These are phyloP conservation scores for Anticlea derivata DNA, from an alignment of 2,888 invertebrate species.

Conservation along the genomic window DNA sequence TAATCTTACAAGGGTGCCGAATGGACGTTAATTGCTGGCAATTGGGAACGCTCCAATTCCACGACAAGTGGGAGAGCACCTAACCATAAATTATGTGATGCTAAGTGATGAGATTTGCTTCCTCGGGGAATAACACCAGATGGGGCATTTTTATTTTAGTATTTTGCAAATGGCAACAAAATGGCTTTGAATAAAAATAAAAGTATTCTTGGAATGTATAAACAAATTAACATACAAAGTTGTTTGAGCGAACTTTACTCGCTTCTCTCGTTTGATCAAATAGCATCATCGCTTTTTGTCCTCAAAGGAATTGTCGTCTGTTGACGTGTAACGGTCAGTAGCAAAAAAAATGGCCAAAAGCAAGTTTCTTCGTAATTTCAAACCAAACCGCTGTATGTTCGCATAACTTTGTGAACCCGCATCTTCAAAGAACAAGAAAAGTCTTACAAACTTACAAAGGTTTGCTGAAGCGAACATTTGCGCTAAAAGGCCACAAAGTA, in stretches of 20 bases:
- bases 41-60: slow-evolving; percentile 44
- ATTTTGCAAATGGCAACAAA: too few relatives aligned
- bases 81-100: slow-evolving; percentile 3
- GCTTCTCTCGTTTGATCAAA: too few relatives aligned
- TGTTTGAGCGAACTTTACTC: too few relatives aligned
- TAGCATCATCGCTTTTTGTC: too few relatives aligned
- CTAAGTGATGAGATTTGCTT: too few relatives aligned
- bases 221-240: too few relatives aligned
- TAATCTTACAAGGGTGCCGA: slow-evolving; percentile 25
- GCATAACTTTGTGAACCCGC: slow-evolving; percentile 11
- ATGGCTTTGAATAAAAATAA: too few relatives aligned
- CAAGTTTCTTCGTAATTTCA: not conserved
- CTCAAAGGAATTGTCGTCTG: too few relatives aligned
- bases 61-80: slow-evolving; percentile 7
- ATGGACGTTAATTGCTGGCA: slow-evolving; percentile 44
- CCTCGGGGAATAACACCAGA: too few relatives aligned
- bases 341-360: not conserved
- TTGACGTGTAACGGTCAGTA: too few relatives aligned
- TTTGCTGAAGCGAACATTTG: not conserved
- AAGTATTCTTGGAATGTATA: too few relatives aligned
- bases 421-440: slow-evolving; percentile 16
- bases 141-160: too few relatives aligned
- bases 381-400: slow-evolving; percentile 1
- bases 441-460: slow-evolving; percentile 5
- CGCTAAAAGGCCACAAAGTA: slow-evolving; percentile 14